These are phyloP conservation scores for Eulemur coronatus DNA, from an alignment of 2,797 vertebrate genomes.

Conservation along the genomic window DNA sequence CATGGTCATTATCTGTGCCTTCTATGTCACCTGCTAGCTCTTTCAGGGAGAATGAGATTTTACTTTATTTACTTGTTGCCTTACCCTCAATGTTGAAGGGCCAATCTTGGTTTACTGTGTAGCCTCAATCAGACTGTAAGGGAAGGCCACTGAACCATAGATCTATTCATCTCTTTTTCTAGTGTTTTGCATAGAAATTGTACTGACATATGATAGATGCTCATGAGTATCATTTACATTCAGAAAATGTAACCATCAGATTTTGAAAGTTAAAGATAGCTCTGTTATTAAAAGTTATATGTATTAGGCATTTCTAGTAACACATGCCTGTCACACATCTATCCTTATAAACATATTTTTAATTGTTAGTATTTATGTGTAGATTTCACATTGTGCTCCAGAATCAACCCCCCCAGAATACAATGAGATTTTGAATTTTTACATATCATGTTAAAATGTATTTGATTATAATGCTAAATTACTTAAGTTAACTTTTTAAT, in stretches of 20 bases:
- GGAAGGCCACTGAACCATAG: not conserved
- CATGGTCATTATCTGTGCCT: not conserved
- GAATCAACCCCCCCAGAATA: not conserved
- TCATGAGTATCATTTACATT: not conserved
- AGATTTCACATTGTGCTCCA: not conserved
- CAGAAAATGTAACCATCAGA: not conserved
- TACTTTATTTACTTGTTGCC: not conserved
- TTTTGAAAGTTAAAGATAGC: conserved; percentile 27
- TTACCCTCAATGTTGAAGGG: not conserved
- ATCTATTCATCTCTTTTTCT: not conserved
- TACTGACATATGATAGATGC: not conserved
- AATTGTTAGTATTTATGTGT: conserved; percentile 18
- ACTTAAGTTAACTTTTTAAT: not conserved
- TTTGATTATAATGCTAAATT: not conserved
- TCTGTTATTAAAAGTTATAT: conserved; percentile 29
- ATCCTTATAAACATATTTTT: not conserved
- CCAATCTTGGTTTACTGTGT: not conserved
- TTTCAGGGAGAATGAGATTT: not conserved
- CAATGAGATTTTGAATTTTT: conserved; percentile 1
- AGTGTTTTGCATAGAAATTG: conserved; percentile 9
- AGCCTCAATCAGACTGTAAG: not conserved
- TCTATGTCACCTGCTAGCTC: not conserved
- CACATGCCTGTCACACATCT: not conserved
- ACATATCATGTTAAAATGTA: not conserved
- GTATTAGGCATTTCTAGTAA: not conserved